Evolutionary conservation across 2,797 vertebrate species (phyloP), one percentile per base, ranked within the genome.

Genomic region (Percopsis omiscomaycus): DNA sequence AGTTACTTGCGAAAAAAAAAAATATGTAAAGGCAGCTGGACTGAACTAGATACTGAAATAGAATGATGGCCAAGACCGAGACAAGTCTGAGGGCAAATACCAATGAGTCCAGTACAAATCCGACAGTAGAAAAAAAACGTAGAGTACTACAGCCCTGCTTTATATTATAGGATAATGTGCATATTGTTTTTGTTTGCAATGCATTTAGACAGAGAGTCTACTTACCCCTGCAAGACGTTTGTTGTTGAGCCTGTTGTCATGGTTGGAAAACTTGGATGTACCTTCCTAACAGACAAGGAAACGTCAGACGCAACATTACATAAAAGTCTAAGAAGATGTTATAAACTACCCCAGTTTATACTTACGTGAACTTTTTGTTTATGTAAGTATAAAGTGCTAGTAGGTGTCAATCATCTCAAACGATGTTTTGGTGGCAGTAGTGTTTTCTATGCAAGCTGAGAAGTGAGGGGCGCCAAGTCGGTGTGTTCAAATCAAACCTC

Each of bases 241-340:
- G 78, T 85, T 81, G 84, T 91, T 92, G 51, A 84, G 80, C 66
- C 84, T 89, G 73, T 79, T 79, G 78, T 91, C 87, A 0, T 82
- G 60, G 74, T 92, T 92, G 11, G 88, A 83, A 16, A 84, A 90
- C 83, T 92, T 92, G 1, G 91, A 89, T 0, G 89, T 88, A 1
- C 90, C 89, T 71, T 94, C 94, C 93, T 94, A 84, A 45, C 80
- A 82, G 52, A 85, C 32, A 78, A 60, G 9, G 32, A 37, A 37
- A 37, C 9, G 32, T 37, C 5, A 37, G 32, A 37, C 9, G 32
- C 16, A 27, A 28, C 1, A n/a, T 49, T 46, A 47, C 46, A 50
- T 4, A 3, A 22, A 22, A 1, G 22, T 22, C 48, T 28, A 28
- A 3, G n/a, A 42, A 56, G 32, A 9, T 8, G 8, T 42, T 32